These are phyloP conservation scores for Peromyscus californicus DNA, from an alignment of 2,113 vertebrate genomes.

Conservation along the genomic window DNA sequence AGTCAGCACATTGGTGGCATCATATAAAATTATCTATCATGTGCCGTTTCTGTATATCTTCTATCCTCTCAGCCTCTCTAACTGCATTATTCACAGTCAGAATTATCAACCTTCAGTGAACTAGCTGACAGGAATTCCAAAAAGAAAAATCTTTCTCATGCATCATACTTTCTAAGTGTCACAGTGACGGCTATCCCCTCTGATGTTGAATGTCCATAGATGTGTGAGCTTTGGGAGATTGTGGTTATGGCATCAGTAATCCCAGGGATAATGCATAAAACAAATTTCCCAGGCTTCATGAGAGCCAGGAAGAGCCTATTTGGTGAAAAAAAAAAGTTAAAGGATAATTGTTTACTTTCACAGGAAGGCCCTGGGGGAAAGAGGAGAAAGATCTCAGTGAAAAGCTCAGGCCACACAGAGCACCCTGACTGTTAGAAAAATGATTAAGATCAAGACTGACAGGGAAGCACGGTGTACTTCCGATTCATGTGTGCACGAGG, in stretches of 20 bases:
- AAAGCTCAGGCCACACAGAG: background rate
- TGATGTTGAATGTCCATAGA: background rate
- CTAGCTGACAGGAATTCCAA: background rate
- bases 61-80: background rate
- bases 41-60: background rate
- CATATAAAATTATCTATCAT: background rate
- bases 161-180: background rate
- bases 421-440: background rate
- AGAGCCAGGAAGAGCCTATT: background rate
- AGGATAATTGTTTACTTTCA: background rate
- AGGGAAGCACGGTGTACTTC: slow-evolving; percentile 59
- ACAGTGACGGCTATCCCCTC: background rate
- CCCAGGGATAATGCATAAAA: background rate
- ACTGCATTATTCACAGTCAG: background rate
- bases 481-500: slow-evolving; percentile 67
- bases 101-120: background rate
- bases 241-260: background rate
- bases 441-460: slow-evolving; percentile 56
- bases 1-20: background rate
- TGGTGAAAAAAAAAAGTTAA: background rate
- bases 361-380: background rate
- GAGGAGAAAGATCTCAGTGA: background rate
- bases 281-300: background rate
- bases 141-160: background rate
- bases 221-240: background rate